Conservation (phyloP, 2,888 invertebrate species). For the Pecten maximus region DNA sequence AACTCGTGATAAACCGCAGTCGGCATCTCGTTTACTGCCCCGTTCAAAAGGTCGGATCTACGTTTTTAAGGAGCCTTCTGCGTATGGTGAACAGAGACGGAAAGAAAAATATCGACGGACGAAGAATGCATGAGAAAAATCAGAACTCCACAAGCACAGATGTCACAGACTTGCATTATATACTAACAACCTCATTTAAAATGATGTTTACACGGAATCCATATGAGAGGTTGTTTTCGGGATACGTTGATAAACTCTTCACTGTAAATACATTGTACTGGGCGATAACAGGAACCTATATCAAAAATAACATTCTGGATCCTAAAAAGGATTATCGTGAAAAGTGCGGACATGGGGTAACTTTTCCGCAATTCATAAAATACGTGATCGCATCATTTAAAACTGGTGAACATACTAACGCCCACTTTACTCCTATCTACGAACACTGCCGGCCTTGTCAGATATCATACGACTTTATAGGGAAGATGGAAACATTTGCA, state of each 20-base stretch:
- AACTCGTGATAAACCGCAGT: background rate
- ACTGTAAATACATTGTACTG: slow-evolving; percentile 69
- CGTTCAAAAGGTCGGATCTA: slow-evolving; percentile 72
- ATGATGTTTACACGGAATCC: slow-evolving; percentile 71
- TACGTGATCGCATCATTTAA: slow-evolving; percentile 59
- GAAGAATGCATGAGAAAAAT: slow-evolving; percentile 28
- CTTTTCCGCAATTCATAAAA: slow-evolving; percentile 68
- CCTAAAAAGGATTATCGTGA: slow-evolving; percentile 37
- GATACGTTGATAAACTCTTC: slow-evolving; percentile 71
- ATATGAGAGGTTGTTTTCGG: slow-evolving; percentile 67
- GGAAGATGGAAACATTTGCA: slow-evolving; percentile 67
- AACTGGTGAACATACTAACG: slow-evolving; percentile 49
- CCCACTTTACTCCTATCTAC: slow-evolving; percentile 65
- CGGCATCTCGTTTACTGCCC: slow-evolving; percentile 68
- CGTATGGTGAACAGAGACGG: slow-evolving; percentile 36
- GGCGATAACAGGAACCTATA: slow-evolving; percentile 59
- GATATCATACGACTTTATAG: slow-evolving; percentile 64
- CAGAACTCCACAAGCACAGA: background rate
- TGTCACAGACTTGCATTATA: slow-evolving; percentile 41
- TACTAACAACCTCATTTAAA: slow-evolving; percentile 55
- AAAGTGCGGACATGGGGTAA: slow-evolving; percentile 68
- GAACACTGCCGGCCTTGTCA: slow-evolving; percentile 67
- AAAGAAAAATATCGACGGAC: background rate
- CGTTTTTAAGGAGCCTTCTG: slow-evolving; percentile 67
- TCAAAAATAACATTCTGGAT: slow-evolving; percentile 51